Conservation (phyloP, 1,140 invertebrate species). For the Cherax destructor region DNA sequence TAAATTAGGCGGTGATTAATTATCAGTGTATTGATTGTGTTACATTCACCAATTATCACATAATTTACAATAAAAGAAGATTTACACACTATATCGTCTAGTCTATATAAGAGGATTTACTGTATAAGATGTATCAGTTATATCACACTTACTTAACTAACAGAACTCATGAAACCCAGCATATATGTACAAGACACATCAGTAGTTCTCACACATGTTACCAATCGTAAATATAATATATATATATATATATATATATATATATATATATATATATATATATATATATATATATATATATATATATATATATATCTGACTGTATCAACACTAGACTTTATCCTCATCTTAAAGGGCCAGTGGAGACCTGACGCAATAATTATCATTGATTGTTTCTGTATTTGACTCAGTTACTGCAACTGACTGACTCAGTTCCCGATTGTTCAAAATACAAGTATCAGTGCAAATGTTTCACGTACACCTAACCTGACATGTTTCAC, state of each 20-base stretch:
- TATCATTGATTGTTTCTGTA: too few relatives aligned
- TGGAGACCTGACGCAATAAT: too few relatives aligned
- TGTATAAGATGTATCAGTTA: neutral
- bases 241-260: constrained; percentile 12
- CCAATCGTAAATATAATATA: neutral
- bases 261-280: constrained; percentile 12
- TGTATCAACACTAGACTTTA: neutral
- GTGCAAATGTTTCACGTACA: too few relatives aligned
- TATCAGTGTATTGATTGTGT: too few relatives aligned
- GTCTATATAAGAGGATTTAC: neutral
- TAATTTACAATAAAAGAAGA: neutral
- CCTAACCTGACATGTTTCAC: too few relatives aligned
- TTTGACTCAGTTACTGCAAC: too few relatives aligned
- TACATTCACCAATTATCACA: too few relatives aligned
- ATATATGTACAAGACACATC: neutral
- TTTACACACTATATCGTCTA: neutral
- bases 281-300: constrained; percentile 12
- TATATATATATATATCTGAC: neutral
- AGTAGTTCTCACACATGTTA: neutral
- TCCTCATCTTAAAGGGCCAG: too few relatives aligned
- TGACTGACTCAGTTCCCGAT: too few relatives aligned
- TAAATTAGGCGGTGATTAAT: too few relatives aligned
- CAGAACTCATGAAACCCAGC: too few relatives aligned
- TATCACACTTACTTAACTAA: neutral
- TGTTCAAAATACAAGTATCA: too few relatives aligned